Evolutionary conservation across 2,888 invertebrate species (phyloP).

Genomic region (Heliconius charithonia): DNA sequence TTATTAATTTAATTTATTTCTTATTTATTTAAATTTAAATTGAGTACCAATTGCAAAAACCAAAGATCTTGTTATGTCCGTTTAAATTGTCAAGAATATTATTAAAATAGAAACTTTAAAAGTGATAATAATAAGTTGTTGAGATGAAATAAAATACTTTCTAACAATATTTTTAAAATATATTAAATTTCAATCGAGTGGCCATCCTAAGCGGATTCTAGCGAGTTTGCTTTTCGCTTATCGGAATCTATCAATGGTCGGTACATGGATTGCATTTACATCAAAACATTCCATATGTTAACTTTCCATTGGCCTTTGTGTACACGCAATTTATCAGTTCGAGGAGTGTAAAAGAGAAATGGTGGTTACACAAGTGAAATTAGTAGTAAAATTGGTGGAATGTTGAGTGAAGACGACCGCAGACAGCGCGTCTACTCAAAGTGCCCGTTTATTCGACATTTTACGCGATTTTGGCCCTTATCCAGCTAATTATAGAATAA

Average conservation of each 20-base stretch:
- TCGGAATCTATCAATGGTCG: slow-evolving; percentile 53
- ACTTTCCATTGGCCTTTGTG: slow-evolving; percentile 45
- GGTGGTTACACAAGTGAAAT: slow-evolving; percentile 41
- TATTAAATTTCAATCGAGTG: slow-evolving; percentile 41
- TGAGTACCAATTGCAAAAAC: background rate
- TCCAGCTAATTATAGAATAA: slow-evolving; percentile 37
- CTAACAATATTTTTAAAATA: background rate
- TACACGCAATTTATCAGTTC: background rate
- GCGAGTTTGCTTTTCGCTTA: slow-evolving; percentile 52
- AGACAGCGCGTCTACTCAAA: slow-evolving; percentile 65
- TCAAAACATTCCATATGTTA: slow-evolving; percentile 48
- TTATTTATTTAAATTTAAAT: too few relatives aligned
- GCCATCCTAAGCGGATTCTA: slow-evolving; percentile 32
- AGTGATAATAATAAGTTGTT: background rate
- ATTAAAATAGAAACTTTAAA: background rate
- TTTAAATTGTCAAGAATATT: background rate
- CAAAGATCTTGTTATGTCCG: too few relatives aligned
- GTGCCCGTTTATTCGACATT: slow-evolving; percentile 41
- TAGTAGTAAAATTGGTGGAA: slow-evolving; percentile 38
- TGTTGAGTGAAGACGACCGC: slow-evolving; percentile 48
- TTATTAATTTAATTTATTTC: too few relatives aligned
- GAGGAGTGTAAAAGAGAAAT: slow-evolving; percentile 46
- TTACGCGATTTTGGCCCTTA: slow-evolving; percentile 46
- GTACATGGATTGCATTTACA: slow-evolving; percentile 40
- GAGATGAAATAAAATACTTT: background rate